These are phyloP conservation scores for Entomyzon cyanotis DNA, from an alignment of 2,113 vertebrate species.

Conservation along the genomic window DNA sequence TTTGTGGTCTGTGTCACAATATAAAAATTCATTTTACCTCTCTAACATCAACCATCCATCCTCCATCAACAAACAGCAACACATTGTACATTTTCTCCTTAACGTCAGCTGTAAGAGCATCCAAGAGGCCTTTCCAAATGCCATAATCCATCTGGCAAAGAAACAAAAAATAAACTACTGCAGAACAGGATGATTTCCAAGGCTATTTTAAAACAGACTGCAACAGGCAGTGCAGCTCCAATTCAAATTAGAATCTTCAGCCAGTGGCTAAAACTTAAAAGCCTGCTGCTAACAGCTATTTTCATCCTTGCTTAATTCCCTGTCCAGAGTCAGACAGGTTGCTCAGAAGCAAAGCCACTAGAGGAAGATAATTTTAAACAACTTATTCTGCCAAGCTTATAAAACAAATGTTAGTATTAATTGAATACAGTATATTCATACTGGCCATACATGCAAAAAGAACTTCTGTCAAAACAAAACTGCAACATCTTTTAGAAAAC, in stretches of 20 bases:
- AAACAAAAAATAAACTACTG: slow-evolving; percentile 12
- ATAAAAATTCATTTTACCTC: slow-evolving; percentile 75
- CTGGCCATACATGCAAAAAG: neutral
- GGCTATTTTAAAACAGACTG: neutral
- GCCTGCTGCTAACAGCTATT: neutral
- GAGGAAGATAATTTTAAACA: neutral
- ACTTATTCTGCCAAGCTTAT: neutral
- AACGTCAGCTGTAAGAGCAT: slow-evolving; percentile 88
- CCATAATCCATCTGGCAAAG: slow-evolving; percentile 81
- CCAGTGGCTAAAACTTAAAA: neutral
- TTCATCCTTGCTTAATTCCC: neutral
- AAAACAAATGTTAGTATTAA: neutral
- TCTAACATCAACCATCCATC: slow-evolving; percentile 97
- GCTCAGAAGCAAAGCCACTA: neutral
- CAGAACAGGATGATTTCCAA: neutral
- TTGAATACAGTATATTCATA: neutral
- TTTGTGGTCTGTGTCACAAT: fast-evolving
- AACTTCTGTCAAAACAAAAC: neutral
- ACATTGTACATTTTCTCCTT: slow-evolving; percentile 98
- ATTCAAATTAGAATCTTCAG: slow-evolving; percentile 3
- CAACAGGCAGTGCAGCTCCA: neutral
- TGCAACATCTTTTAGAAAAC: neutral
- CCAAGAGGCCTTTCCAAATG: slow-evolving; percentile 88
- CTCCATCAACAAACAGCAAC: slow-evolving; percentile 94
- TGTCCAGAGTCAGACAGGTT: neutral